Evolutionary conservation across 2,888 invertebrate genomes (phyloP).

Genomic region (Eurytoma californica): DNA sequence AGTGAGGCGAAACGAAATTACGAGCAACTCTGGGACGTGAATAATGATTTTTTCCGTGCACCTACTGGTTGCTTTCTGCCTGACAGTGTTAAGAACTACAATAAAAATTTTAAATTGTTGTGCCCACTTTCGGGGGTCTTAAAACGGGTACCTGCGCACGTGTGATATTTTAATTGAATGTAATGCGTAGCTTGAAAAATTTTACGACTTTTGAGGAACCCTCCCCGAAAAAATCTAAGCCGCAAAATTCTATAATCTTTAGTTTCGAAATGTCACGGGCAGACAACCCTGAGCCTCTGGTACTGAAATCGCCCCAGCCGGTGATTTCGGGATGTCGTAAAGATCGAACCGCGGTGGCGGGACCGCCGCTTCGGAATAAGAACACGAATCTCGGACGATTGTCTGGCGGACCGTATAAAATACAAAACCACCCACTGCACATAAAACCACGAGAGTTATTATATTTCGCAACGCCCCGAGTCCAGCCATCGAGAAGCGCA

Average conservation of each 20-base stretch:
- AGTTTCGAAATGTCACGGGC: constrained; percentile 43
- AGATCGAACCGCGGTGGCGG: constrained; percentile 60
- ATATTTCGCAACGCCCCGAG: constrained; percentile 66
- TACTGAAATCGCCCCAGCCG: constrained; percentile 56
- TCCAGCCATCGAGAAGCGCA: constrained; percentile 35
- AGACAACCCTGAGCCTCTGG: neutral
- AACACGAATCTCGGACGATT: constrained; percentile 66
- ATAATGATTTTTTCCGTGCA: constrained; percentile 43
- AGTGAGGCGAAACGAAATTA: constrained; percentile 52
- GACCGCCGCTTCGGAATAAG: constrained; percentile 62
- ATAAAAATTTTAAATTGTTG: too few relatives aligned
- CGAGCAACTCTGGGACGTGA: constrained; percentile 40
- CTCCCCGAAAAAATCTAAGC: too few relatives aligned
- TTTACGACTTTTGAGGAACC: too few relatives aligned
- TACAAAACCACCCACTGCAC: constrained; percentile 70
- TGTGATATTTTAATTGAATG: too few relatives aligned
- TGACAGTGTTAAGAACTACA: too few relatives aligned
- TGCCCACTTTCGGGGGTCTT: too few relatives aligned
- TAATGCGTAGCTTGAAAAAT: too few relatives aligned
- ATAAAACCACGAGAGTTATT: constrained; percentile 71
- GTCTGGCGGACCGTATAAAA: constrained; percentile 67
- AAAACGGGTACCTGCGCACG: too few relatives aligned
- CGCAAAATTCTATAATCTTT: neutral
- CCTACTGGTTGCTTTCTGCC: neutral
- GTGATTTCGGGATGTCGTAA: constrained; percentile 63